A percentile compares a stretch with the other conserved stretches of the same genome.
Conservation (phyloP, 2,113 vertebrate genomes). For the Coptodon rendalli region DNA sequence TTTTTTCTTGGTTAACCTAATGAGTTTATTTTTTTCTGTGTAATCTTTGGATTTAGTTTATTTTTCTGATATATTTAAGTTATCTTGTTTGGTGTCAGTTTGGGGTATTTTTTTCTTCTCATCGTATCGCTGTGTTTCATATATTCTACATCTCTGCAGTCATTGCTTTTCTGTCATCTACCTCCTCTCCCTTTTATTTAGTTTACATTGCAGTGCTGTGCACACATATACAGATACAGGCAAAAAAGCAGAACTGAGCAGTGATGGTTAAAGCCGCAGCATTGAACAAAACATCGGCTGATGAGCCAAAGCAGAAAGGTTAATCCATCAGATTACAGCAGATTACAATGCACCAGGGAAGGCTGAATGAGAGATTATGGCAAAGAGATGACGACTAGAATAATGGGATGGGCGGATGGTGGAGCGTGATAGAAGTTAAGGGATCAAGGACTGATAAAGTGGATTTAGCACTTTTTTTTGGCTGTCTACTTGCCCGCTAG, state of each 20-base stretch:
- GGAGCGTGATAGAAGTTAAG: slow-evolving; percentile 18
- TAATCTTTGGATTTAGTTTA: not conserved
- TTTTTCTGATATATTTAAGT: not conserved
- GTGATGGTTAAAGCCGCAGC: not conserved
- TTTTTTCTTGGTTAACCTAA: not conserved
- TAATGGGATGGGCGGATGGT: slow-evolving; percentile 21
- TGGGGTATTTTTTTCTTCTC: not conserved
- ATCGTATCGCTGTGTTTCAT: not conserved
- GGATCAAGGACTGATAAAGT: slow-evolving; percentile 19
- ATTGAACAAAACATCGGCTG: slow-evolving; percentile 14
- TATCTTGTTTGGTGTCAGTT: not conserved
- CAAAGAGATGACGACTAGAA: slow-evolving; percentile 29
- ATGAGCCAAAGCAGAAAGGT: slow-evolving; percentile 50
- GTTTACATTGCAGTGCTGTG: not conserved
- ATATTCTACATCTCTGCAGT: not conserved
- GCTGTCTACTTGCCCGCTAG: not conserved
- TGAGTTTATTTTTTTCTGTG: not conserved
- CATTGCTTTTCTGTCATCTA: not conserved
- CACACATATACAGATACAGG: not conserved
- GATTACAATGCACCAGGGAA: slow-evolving; percentile 53
- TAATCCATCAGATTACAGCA: slow-evolving; percentile 67
- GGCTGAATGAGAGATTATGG: slow-evolving; percentile 41
- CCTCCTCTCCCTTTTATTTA: not conserved
- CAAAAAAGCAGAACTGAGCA: not conserved
- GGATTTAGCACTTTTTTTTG: not conserved